These are phyloP conservation scores for Sycophila texana DNA, from an alignment of 2,888 invertebrate species.

Conservation along the genomic window DNA sequence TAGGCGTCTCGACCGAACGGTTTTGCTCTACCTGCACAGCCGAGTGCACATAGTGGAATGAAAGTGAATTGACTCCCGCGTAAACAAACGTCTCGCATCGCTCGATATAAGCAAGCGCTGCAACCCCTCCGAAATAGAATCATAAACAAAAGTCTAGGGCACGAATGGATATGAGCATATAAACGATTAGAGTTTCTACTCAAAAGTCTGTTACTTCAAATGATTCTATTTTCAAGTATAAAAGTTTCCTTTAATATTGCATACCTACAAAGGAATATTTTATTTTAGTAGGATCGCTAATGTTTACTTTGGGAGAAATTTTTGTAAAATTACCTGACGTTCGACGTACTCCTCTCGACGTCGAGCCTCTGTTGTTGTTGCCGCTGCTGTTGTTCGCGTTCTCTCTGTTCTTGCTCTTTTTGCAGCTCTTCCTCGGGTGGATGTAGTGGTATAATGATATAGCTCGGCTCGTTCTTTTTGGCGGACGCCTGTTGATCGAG, in stretches of 20 bases:
- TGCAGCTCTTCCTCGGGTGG: constrained; percentile 65
- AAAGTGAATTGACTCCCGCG: constrained; percentile 14
- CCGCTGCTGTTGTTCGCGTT: constrained; percentile 17
- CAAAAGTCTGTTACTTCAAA: no score
- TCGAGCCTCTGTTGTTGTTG: constrained; percentile 29
- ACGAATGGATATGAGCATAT: not conserved
- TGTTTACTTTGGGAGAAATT: no score
- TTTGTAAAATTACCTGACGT: constrained; percentile 62
- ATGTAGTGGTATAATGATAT: constrained; percentile 75
- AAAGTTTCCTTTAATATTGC: no score
- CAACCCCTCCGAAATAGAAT: no score
- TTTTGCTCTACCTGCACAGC: not conserved
- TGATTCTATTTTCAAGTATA: no score
- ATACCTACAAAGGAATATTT: no score
- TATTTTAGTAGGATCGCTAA: no score
- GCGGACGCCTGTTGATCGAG: constrained; percentile 46
- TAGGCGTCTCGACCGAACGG: constrained; percentile 1
- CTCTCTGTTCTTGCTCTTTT: constrained; percentile 44
- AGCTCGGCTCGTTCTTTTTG: constrained; percentile 72
- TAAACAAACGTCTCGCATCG: constrained; percentile 10
- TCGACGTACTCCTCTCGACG: constrained; percentile 60
- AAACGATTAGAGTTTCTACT: not conserved
- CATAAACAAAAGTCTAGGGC: constrained; percentile 2
- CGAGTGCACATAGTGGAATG: not conserved
- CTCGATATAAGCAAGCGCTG: not conserved